Conservation (phyloP, 2,113 vertebrate species). For the Poecile atricapillus region DNA sequence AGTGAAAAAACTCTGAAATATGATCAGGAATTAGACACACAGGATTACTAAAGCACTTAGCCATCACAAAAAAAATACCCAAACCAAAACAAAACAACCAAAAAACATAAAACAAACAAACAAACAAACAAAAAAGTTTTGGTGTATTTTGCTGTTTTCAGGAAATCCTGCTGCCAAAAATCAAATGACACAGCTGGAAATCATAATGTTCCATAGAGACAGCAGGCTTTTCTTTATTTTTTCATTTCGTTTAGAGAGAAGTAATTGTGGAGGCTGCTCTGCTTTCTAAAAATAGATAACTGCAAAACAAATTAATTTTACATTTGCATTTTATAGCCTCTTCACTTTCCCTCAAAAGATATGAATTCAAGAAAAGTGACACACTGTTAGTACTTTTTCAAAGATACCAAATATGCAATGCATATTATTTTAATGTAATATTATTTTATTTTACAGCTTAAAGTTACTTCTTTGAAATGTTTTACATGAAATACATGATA, state of each 20-base stretch:
- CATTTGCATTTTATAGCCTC: neutral
- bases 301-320: constrained; percentile 12
- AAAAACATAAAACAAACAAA: too few species aligned
- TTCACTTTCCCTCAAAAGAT: neutral
- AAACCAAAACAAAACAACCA: neutral
- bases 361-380: neutral
- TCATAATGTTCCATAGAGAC: neutral
- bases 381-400: neutral
- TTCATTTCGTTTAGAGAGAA: neutral
- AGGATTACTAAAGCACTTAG: neutral
- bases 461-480: neutral
- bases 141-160: neutral
- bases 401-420: neutral
- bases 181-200: constrained; percentile 1
- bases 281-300: constrained; percentile 13
- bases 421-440: neutral
- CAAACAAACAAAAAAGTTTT: neutral
- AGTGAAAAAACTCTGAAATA: neutral
- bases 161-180: neutral
- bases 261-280: neutral
- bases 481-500: neutral
- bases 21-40: neutral
- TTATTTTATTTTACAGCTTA: neutral
- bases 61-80: neutral
- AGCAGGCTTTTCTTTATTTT: neutral